These are phyloP conservation scores for Basileuterus tristriatus DNA, from an alignment of 2,797 vertebrate genomes.

Conservation along the genomic window DNA sequence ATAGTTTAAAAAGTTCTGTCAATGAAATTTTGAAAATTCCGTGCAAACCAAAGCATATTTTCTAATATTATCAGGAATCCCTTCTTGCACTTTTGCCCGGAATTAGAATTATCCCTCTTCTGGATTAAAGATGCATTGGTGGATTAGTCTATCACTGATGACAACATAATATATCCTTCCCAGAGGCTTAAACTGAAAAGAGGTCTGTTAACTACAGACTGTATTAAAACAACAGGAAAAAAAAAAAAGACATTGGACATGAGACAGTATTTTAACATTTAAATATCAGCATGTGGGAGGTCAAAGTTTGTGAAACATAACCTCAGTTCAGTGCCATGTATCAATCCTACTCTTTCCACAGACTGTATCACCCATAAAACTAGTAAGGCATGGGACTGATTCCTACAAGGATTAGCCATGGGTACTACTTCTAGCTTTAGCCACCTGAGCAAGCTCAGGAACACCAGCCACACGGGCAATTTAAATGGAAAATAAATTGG, in stretches of 20 bases:
- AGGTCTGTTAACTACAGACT: constrained; percentile 58
- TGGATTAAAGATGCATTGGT: constrained; percentile 76
- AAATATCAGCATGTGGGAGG: not conserved
- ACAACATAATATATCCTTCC: constrained; percentile 70
- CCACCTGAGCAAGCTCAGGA: not conserved
- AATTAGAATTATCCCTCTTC: constrained; percentile 76
- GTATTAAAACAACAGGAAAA: not conserved
- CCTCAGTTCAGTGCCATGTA: not conserved
- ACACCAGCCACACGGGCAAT: not conserved
- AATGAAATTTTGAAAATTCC: constrained; percentile 22
- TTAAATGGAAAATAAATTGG: not conserved
- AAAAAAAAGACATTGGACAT: not conserved
- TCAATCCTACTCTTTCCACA: not conserved
- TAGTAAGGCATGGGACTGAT: not conserved
- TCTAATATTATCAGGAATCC: constrained; percentile 68
- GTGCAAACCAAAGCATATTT: constrained; percentile 65
- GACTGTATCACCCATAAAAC: not conserved
- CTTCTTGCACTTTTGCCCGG: constrained; percentile 68
- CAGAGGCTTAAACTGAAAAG: constrained; percentile 61
- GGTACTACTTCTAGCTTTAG: not conserved
- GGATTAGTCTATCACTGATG: constrained; percentile 77
- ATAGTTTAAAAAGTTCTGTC: not conserved
- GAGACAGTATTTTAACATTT: not conserved
- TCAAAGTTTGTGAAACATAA: not conserved
- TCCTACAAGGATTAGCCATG: not conserved